Evolutionary conservation across 2,888 invertebrate genomes (phyloP).

Genomic region (Tolmerus cingulatus): DNA sequence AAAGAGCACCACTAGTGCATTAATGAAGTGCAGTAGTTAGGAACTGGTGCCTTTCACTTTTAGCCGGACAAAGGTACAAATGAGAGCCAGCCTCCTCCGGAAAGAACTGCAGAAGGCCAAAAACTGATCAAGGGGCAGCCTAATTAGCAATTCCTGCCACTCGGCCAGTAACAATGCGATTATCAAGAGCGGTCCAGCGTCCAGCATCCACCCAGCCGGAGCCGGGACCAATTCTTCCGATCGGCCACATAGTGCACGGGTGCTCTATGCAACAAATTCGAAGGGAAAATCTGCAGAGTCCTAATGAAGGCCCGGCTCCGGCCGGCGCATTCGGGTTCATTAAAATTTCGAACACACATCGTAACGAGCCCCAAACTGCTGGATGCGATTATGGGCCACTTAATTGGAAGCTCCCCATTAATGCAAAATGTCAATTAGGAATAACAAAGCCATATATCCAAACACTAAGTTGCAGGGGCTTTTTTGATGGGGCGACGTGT

Average conservation of each 20-base stretch:
- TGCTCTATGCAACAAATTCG: neutral
- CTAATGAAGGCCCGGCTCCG: neutral
- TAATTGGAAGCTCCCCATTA: conserved; percentile 53
- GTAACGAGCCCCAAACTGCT: conserved; percentile 40
- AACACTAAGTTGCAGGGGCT: conserved; percentile 50
- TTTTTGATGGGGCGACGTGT: conserved; percentile 47
- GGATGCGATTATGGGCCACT: conserved; percentile 46
- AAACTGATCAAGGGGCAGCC: neutral
- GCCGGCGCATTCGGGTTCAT: conserved; percentile 48
- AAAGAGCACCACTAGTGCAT: neutral
- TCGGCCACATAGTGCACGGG: neutral
- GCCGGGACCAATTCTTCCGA: neutral
- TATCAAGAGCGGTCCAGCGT: neutral
- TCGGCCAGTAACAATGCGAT: neutral
- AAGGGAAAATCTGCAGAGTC: neutral
- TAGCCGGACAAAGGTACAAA: neutral
- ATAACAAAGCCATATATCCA: conserved; percentile 53
- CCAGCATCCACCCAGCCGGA: neutral
- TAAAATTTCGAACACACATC: conserved; percentile 54
- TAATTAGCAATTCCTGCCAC: neutral
- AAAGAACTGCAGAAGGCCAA: neutral
- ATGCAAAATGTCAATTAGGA: conserved; percentile 54
- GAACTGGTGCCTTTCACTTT: neutral
- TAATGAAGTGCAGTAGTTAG: neutral
- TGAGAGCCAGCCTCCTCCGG: neutral